Conservation (phyloP, 2,113 vertebrate genomes). For the Chloropsis hardwickii region DNA sequence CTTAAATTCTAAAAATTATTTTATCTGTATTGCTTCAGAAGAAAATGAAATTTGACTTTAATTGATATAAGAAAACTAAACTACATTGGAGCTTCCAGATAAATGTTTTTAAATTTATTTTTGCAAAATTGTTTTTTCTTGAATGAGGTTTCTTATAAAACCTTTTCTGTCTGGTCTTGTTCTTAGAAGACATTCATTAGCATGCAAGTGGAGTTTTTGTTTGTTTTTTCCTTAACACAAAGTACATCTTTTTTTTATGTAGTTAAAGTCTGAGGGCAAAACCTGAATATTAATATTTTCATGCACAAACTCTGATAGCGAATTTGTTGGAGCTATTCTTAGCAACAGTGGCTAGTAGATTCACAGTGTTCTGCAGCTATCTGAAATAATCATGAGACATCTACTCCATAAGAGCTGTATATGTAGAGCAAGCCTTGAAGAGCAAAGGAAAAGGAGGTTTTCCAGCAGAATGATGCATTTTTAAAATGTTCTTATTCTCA, state of each 20-base stretch:
- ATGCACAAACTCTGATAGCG: neutral
- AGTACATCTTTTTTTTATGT: neutral
- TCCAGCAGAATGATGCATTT: neutral
- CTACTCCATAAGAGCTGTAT: neutral
- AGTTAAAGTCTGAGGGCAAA: neutral
- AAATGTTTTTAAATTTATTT: neutral
- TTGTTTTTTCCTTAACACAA: neutral
- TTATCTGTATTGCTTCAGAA: neutral
- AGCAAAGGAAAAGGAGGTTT: neutral
- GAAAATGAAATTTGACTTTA: neutral
- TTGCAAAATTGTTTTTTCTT: neutral
- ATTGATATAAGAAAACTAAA: neutral
- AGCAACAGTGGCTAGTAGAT: neutral
- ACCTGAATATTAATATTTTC: neutral
- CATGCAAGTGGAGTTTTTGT: neutral
- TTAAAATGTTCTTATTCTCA: neutral
- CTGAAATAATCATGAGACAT: neutral
- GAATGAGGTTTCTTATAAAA: neutral
- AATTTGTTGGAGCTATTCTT: neutral
- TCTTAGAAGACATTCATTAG: neutral
- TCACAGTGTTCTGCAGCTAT: neutral
- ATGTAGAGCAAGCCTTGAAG: neutral
- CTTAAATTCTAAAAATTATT: neutral
- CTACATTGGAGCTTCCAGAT: neutral
- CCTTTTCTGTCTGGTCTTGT: neutral